A percentile compares a stretch with the other conserved stretches of the same genome.
Conservation (phyloP, 2,888 invertebrate genomes). For the Nipponacmea schrenckii region DNA sequence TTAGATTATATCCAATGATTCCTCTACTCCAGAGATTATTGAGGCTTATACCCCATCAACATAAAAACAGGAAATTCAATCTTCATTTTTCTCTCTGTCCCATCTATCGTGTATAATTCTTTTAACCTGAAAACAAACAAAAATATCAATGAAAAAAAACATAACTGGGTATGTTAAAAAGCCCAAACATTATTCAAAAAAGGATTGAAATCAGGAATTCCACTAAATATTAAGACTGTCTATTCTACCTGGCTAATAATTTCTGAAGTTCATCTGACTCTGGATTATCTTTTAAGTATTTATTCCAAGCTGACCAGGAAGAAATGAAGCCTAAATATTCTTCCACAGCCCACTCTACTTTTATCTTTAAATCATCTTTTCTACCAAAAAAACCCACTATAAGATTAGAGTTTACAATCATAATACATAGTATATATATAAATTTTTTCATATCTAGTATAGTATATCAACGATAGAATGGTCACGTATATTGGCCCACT, state of each 20-base stretch:
- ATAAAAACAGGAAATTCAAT: slow-evolving; percentile 40
- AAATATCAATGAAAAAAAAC: not conserved
- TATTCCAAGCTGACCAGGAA: slow-evolving; percentile 48
- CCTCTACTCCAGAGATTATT: too few relatives aligned
- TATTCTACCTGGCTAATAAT: slow-evolving; percentile 32
- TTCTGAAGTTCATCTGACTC: slow-evolving; percentile 27
- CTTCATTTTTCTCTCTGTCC: slow-evolving; percentile 18
- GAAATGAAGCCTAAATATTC: slow-evolving; percentile 48
- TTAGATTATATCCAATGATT: too few relatives aligned
- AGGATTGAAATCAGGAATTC: too few relatives aligned
- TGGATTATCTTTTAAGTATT: slow-evolving; percentile 36
- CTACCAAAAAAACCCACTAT: slow-evolving; percentile 15
- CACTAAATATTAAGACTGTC: too few relatives aligned
- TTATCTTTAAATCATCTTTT: slow-evolving; percentile 29
- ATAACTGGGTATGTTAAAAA: not conserved
- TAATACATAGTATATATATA: too few relatives aligned
- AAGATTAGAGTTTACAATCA: too few relatives aligned
- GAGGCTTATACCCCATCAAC: slow-evolving; percentile 36
- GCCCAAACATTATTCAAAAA: not conserved
- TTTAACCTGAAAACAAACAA: slow-evolving; percentile 22
- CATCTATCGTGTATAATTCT: slow-evolving; percentile 14
- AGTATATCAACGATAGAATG: too few relatives aligned
- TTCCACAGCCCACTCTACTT: slow-evolving; percentile 33
- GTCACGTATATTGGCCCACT: too few relatives aligned
- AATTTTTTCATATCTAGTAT: not conserved